phyloP scores from a whole-genome alignment of 2,888 invertebrate species.

The Oxyteleia sp. region DNA sequence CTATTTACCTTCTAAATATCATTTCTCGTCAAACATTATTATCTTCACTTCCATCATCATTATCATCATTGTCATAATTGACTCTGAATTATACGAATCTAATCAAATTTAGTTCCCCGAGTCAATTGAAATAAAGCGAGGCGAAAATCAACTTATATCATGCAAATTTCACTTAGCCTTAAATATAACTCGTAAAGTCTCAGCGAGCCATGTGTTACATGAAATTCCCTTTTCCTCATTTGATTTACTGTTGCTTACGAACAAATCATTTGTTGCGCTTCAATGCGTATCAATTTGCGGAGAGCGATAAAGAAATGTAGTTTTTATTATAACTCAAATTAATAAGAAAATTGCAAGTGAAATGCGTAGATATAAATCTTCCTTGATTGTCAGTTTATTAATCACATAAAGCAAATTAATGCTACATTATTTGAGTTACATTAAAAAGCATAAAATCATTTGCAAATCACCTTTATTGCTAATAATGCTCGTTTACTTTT shows the following conservation, averaged over 20 bases:
- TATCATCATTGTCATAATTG: slow-evolving; percentile 9
- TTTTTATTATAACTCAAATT: slow-evolving; percentile 42
- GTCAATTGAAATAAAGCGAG: slow-evolving; percentile 29
- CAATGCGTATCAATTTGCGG: slow-evolving; percentile 61
- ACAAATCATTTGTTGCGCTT: slow-evolving; percentile 65
- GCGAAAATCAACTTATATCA: slow-evolving; percentile 24
- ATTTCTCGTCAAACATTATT: neutral
- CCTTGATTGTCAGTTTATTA: slow-evolving; percentile 24
- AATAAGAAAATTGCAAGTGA: slow-evolving; percentile 45
- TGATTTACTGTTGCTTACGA: slow-evolving; percentile 50
- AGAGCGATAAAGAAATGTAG: slow-evolving; percentile 37
- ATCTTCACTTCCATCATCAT: neutral
- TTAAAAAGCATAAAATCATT: too few relatives aligned
- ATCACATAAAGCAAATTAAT: slow-evolving; percentile 8
- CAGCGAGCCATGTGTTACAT: slow-evolving; percentile 3
- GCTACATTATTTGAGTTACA: too few relatives aligned
- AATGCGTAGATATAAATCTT: slow-evolving; percentile 46
- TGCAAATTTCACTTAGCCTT: slow-evolving; percentile 49
- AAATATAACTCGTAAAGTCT: slow-evolving; percentile 23
- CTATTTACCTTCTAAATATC: neutral
- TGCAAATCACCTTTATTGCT: too few relatives aligned
- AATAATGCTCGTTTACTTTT: too few relatives aligned
- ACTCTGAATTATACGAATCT: slow-evolving; percentile 15
- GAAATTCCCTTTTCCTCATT: slow-evolving; percentile 46
- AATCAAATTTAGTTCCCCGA: slow-evolving; percentile 18